Conservation (phyloP, 1,140 invertebrate genomes). For the Drosophila pseudoananassae region DNA sequence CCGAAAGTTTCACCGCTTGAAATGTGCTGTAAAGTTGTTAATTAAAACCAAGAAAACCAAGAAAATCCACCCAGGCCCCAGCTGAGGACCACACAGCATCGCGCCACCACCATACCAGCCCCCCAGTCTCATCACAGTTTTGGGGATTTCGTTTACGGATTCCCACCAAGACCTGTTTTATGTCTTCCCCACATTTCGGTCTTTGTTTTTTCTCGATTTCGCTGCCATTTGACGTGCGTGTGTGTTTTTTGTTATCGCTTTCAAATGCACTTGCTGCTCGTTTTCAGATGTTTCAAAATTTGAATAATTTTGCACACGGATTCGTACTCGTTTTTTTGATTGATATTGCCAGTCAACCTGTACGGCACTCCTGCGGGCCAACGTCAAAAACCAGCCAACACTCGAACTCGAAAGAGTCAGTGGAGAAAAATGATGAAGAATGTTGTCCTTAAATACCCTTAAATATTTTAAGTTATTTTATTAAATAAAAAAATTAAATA, state of each 20-base stretch:
- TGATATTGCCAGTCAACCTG: constrained; percentile 54
- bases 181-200: constrained; percentile 3
- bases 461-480: background rate
- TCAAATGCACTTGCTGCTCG: constrained; percentile 56
- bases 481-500: background rate
- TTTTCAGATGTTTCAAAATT: constrained; percentile 40
- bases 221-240: constrained; percentile 5
- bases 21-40: constrained; percentile 78
- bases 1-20: constrained; percentile 75
- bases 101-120: constrained; percentile 12
- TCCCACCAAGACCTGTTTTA: constrained; percentile 60
- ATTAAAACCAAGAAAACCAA: constrained; percentile 69
- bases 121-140: constrained; percentile 22
- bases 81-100: constrained; percentile 45
- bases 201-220: constrained; percentile 4
- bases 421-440: constrained; percentile 2
- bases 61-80: constrained; percentile 56
- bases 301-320: constrained; percentile 51
- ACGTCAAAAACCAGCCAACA: constrained; percentile 25
- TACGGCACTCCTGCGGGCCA: constrained; percentile 50
- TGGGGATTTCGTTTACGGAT: constrained; percentile 50
- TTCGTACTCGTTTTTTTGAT: constrained; percentile 59
- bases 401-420: constrained; percentile 33
- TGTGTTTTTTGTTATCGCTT: constrained; percentile 37
- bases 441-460: no score